Evolutionary conservation across 2,888 invertebrate species (phyloP).

Genomic region (Halictus quadricinctus): DNA sequence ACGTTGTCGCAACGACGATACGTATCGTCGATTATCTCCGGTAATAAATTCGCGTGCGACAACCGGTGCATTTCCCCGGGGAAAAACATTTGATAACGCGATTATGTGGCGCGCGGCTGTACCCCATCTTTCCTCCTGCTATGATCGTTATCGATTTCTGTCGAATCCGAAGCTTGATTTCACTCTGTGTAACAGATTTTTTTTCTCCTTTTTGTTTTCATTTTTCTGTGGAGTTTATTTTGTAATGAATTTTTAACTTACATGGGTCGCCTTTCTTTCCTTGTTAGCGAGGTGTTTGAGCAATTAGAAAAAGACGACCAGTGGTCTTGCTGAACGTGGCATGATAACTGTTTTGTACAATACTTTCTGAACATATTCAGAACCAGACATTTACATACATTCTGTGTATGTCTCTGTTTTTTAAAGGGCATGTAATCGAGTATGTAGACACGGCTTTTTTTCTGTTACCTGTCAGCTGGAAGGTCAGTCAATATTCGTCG

Average conservation of each 20-base stretch:
- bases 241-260: not conserved
- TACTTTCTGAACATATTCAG: no score
- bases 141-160: not conserved
- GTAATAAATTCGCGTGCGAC: constrained; percentile 19
- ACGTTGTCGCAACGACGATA: constrained; percentile 47
- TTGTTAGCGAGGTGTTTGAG: not conserved
- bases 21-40: constrained; percentile 50
- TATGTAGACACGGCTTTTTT: constrained; percentile 51
- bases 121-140: constrained; percentile 6
- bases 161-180: not conserved
- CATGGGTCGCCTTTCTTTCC: not conserved
- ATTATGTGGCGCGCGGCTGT: constrained; percentile 12
- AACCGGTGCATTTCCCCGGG: constrained; percentile 43
- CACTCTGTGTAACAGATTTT: not conserved
- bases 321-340: not conserved
- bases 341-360: not conserved
- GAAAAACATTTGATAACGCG: constrained; percentile 61
- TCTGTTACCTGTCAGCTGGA: constrained; percentile 30
- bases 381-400: no score
- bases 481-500: not conserved
- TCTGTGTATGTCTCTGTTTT: no score
- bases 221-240: not conserved
- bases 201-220: no score
- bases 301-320: not conserved
- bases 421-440: not conserved